These are phyloP conservation scores for Paralvinella palmiformis DNA, from an alignment of 1,140 invertebrate genomes.

Conservation along the genomic window DNA sequence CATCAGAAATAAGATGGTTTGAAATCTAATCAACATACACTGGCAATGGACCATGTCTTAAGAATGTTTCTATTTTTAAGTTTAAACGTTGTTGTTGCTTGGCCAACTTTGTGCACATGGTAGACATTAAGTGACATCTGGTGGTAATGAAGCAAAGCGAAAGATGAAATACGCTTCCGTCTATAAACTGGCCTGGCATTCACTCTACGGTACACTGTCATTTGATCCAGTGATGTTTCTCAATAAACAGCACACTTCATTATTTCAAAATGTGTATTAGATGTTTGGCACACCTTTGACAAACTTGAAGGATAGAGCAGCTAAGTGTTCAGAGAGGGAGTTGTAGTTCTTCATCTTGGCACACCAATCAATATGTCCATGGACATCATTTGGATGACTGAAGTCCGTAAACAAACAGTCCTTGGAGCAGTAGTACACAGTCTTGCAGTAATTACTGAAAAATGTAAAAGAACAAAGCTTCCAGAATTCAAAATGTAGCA, in stretches of 20 bases:
- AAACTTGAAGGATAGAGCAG: not conserved
- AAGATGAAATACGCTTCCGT: not conserved
- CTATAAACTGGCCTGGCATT: not conserved
- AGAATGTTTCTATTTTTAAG: too few relatives aligned
- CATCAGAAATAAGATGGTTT: too few relatives aligned
- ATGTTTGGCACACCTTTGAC: not conserved
- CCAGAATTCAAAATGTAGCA: too few relatives aligned
- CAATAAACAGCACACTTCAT: not conserved
- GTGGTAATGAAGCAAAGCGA: not conserved
- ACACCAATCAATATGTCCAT: constrained; percentile 8
- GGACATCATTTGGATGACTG: not conserved
- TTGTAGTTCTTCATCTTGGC: constrained; percentile 6
- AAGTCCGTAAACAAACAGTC: not conserved
- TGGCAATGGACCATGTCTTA: too few relatives aligned
- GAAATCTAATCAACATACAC: too few relatives aligned
- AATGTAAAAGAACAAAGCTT: too few relatives aligned
- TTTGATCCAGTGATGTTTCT: not conserved
- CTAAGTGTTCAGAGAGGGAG: not conserved
- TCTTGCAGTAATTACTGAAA: too few relatives aligned
- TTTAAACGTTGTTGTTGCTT: too few relatives aligned
- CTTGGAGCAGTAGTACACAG: constrained; percentile 4
- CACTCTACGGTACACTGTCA: not conserved
- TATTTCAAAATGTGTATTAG: not conserved
- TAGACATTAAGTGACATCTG: not conserved
- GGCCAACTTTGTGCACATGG: constrained; percentile 1